Evolutionary conservation across 1,140 invertebrate species (phyloP).

Genomic region (Orchestia grillus): DNA sequence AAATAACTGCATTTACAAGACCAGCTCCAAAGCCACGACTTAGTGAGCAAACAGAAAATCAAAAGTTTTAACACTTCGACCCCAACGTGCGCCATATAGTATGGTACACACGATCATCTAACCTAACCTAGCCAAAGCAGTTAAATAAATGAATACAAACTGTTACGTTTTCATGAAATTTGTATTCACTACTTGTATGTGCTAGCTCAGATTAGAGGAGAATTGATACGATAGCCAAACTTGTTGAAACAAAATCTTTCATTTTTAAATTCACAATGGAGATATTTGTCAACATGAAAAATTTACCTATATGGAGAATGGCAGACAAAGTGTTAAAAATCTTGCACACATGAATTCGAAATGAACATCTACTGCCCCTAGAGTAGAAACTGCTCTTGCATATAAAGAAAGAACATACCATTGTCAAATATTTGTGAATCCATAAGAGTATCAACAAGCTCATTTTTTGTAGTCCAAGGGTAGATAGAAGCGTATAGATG

Average conservation of each 20-base stretch:
- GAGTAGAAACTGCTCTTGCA: not conserved
- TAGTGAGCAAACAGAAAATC: too few relatives aligned
- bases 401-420: not conserved
- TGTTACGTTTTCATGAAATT: too few relatives aligned
- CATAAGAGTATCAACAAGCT: not conserved
- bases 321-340: not conserved
- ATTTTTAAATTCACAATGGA: not conserved
- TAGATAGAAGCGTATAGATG: slow-evolving; percentile 42
- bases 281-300: not conserved
- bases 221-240: not conserved
- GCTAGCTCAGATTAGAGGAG: too few relatives aligned
- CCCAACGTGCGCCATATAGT: too few relatives aligned
- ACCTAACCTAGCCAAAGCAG: too few relatives aligned
- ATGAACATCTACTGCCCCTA: not conserved
- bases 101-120: too few relatives aligned
- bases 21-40: too few relatives aligned
- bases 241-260: not conserved
- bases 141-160: too few relatives aligned
- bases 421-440: not conserved
- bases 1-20: too few relatives aligned
- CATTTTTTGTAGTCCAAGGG: not conserved
- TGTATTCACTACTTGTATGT: too few relatives aligned
- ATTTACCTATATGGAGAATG: not conserved
- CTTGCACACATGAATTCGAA: not conserved
- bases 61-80: too few relatives aligned